Evolutionary conservation across 2,113 vertebrate species (phyloP), one percentile per base, ranked within the genome.

Genomic region (Seriola rivoliana): DNA sequence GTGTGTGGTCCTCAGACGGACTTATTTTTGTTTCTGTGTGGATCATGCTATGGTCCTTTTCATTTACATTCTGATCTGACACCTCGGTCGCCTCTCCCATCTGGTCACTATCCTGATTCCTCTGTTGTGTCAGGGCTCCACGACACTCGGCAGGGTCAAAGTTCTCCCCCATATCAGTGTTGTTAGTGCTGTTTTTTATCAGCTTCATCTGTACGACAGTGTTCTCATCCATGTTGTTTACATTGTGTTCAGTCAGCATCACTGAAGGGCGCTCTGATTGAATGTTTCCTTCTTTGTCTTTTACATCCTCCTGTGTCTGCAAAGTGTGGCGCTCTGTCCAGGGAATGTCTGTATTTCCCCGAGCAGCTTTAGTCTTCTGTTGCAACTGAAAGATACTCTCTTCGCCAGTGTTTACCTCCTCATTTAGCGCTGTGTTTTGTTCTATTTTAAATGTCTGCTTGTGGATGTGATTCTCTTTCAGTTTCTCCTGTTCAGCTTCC

Each of bases 51-150:
- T 62, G 10, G 34, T 75, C 80, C 14, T 58, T 71, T 78, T 75
- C 73, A 65, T 64, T 71, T 23, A 23, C 59, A 64, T 8, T 67
- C n/a, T 81, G 72, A 52, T 44, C 11, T 16, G 32, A 48, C n/a
- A 4, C 32, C 55, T 59, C 55, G 2, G 40, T 38, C 4, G 50
- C 42, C 60, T 52, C 13, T 8, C 14, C 81, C 34, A 13, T 65
- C 68, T 77, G 50, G 62, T 67, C 58, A 46, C 64, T 13, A n/a
- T 57, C 32, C 23, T 12, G 57, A 42, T 52, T 3, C 5, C 34
- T 63, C 10, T 40, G 40, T 46, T 34, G 44, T 34, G 34, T 54
- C 19, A 14, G 21, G 46, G 74, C 75, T 5, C 16, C 0, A 3
- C 1, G 3, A 46, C 36, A 19, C 69, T 58, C 66, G n/a, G 4